These are phyloP conservation scores for Phrynocephalus guinanensis DNA, from an alignment of 2,797 vertebrate genomes.

Conservation along the genomic window DNA sequence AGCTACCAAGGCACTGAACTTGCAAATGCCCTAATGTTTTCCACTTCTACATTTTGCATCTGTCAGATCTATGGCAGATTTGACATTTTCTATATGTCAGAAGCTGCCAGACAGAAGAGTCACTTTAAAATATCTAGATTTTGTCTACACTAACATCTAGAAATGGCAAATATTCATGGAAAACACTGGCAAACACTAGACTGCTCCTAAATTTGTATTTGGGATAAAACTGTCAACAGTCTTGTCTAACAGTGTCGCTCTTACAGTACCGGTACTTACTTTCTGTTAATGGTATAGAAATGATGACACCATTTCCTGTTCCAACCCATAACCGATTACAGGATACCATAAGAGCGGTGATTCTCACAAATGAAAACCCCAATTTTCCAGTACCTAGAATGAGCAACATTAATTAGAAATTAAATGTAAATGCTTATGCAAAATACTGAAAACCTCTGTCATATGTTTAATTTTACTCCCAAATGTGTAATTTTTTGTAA, in stretches of 20 bases:
- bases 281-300: constrained; percentile 96
- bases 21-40: not conserved
- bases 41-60: not conserved
- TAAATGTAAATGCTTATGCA: not conserved
- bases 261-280: constrained; percentile 84
- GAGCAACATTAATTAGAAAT: constrained; percentile 70
- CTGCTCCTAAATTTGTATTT: not conserved
- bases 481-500: not conserved
- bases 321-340: constrained; percentile 96
- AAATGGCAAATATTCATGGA: not conserved
- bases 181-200: not conserved
- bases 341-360: constrained; percentile 96
- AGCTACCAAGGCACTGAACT: not conserved
- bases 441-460: not conserved
- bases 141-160: not conserved
- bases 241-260: constrained; percentile 30
- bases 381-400: constrained; percentile 94
- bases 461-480: not conserved
- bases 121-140: not conserved
- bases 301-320: constrained; percentile 98
- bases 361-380: constrained; percentile 98
- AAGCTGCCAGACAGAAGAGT: not conserved
- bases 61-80: not conserved
- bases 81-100: constrained; percentile 20
- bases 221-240: not conserved